These are phyloP conservation scores for Alcis repandata DNA, from an alignment of 2,888 invertebrate species.

Conservation along the genomic window DNA sequence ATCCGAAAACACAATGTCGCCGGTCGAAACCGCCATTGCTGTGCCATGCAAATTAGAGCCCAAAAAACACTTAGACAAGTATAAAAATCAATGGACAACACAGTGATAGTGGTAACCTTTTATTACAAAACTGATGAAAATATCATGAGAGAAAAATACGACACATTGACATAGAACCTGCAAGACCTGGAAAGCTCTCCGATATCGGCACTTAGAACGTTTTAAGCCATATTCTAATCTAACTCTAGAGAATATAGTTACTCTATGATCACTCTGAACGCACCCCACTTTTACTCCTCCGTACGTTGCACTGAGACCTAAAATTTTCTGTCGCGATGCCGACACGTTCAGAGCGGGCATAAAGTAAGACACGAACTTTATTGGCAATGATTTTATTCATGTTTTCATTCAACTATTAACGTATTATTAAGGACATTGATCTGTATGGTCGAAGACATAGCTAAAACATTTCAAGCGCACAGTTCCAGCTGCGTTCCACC, in stretches of 20 bases:
- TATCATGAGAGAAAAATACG: slow-evolving; percentile 22
- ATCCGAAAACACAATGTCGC: neutral
- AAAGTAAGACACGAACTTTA: neutral
- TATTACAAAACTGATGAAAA: slow-evolving; percentile 16
- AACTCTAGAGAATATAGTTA: neutral
- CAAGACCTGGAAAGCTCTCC: slow-evolving; percentile 33
- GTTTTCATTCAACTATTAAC: neutral
- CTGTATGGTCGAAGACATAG: neutral
- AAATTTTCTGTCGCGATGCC: neutral
- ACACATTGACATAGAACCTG: slow-evolving; percentile 36
- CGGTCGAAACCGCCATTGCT: slow-evolving; percentile 1
- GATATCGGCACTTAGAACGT: slow-evolving; percentile 12
- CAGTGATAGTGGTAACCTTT: slow-evolving; percentile 22
- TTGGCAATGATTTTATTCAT: neutral
- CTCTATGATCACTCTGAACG: neutral
- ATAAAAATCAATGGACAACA: slow-evolving; percentile 39
- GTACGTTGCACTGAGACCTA: neutral
- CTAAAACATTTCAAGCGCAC: slow-evolving; percentile 18
- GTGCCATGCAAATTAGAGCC: slow-evolving; percentile 30
- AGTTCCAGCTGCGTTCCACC: slow-evolving; percentile 2
- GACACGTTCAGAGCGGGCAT: neutral
- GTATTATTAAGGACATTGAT: neutral
- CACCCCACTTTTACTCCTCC: neutral
- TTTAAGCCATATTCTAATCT: slow-evolving; percentile 16
- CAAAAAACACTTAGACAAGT: slow-evolving; percentile 21